phyloP scores from a whole-genome alignment of 2,797 vertebrate species.

The Euthynnus affinis region DNA sequence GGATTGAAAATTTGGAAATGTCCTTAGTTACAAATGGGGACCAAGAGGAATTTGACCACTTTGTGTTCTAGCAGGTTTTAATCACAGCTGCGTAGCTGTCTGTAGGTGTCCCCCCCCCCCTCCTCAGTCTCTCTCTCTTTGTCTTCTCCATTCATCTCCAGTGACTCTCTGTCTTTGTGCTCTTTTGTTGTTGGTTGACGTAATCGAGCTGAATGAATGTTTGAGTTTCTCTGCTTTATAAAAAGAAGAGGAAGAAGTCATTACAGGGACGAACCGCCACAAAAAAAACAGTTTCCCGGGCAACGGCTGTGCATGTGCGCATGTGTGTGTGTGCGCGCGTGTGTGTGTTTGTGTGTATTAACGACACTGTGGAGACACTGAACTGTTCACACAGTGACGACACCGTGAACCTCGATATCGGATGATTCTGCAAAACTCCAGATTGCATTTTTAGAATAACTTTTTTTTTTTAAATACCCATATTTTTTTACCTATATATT shows the following conservation, averaged over 20 bases:
- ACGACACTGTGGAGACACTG: slow-evolving; percentile 6
- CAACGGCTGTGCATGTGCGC: slow-evolving; percentile 24
- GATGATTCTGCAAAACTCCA: background rate
- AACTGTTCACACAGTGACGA: slow-evolving; percentile 11
- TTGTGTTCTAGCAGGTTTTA: slow-evolving; percentile 2
- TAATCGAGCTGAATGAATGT: slow-evolving; percentile 73
- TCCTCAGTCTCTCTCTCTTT: slow-evolving; percentile 35
- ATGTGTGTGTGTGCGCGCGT: slow-evolving; percentile 15
- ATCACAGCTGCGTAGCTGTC: slow-evolving; percentile 16
- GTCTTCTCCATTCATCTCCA: slow-evolving; percentile 65
- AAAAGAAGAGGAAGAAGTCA: slow-evolving; percentile 65
- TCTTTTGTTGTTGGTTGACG: slow-evolving; percentile 69
- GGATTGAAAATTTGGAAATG: background rate
- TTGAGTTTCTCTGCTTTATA: slow-evolving; percentile 70
- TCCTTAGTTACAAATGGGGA: background rate
- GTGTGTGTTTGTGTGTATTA: slow-evolving; percentile 5
- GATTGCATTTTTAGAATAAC: too few species aligned
- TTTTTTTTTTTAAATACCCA: too few species aligned
- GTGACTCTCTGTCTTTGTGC: slow-evolving; percentile 61
- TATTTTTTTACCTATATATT: too few species aligned
- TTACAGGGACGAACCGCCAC: slow-evolving; percentile 46
- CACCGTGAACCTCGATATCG: background rate
- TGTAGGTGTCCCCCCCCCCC: background rate
- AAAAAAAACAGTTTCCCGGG: slow-evolving; percentile 37
- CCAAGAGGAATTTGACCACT: slow-evolving; percentile 8